Evolutionary conservation across 2,888 invertebrate species (phyloP), one percentile per base, ranked within the genome.

Genomic region (Malacosoma neustria): DNA sequence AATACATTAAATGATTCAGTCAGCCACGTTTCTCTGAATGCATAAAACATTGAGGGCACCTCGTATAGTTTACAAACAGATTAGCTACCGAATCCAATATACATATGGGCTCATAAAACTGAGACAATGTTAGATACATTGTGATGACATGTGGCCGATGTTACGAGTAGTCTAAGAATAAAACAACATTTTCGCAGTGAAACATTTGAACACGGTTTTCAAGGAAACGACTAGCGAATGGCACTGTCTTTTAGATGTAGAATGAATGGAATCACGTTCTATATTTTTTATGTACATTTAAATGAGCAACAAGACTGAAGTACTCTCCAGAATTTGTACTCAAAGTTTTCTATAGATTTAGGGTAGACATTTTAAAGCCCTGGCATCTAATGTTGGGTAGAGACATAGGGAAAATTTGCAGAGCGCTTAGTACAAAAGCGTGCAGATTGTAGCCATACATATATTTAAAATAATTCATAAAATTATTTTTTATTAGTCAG

Each of bases 241-340:
- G 37, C 29, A 51, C 51, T 9, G 56, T 53, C 55, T 64, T 64
- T 54, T 50, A 47, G 48, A 59, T 49, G 56, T 61, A 56, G 66
- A 65, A 70, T 55, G 57, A 64, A 68, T 66, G 61, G 57, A 66
- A 62, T 58, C 61, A 54, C 61, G 62, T 61, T n/a, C n/a, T n/a
- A n/a, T n/a, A n/a, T n/a, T n/a, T n/a, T n/a, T n/a, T n/a, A n/a
- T n/a, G n/a, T n/a, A n/a, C n/a, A n/a, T n/a, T n/a, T n/a, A n/a
- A n/a, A n/a, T n/a, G n/a, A n/a, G n/a, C n/a, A n/a, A n/a, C n/a
- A n/a, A n/a, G n/a, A n/a, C n/a, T n/a, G n/a, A n/a, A n/a, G n/a
- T n/a, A n/a, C n/a, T n/a, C n/a, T n/a, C n/a, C n/a, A n/a, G n/a
- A n/a, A n/a, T n/a, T n/a, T n/a, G n/a, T n/a, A n/a, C n/a, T n/a